A percentile compares a stretch with the other conserved stretches of the same genome.
Evolutionary conservation across 2,113 vertebrate species (phyloP).

Genomic region (Petrocephalus microphthalmus): DNA sequence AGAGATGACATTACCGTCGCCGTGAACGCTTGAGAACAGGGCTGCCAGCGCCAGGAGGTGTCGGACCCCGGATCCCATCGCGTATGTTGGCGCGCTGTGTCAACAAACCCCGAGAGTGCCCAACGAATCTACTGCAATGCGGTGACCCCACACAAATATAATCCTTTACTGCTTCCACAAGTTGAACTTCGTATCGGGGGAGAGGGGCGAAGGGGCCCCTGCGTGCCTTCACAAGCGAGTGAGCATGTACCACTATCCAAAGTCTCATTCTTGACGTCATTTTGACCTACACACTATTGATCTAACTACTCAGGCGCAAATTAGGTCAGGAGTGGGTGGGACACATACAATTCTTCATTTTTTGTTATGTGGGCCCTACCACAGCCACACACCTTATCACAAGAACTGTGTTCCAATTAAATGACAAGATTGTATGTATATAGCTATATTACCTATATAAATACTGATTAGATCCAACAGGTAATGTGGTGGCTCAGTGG

Average conservation of each 20-base stretch:
- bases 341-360: neutral
- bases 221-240: neutral
- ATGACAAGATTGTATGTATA: neutral
- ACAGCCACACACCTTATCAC: neutral
- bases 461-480: neutral
- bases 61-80: slow-evolving; percentile 31
- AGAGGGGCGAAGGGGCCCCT: neutral
- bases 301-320: neutral
- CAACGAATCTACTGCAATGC: neutral
- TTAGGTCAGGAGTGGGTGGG: neutral
- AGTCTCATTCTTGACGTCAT: neutral
- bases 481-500: neutral
- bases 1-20: slow-evolving; percentile 39
- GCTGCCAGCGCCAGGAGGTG: slow-evolving; percentile 30
- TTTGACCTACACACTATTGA: neutral
- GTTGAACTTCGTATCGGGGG: neutral
- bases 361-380: neutral
- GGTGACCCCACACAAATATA: neutral
- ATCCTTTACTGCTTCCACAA: neutral
- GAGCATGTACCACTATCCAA: neutral
- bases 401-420: neutral
- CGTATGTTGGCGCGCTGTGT: neutral
- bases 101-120: neutral
- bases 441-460: neutral
- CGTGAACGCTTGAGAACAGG: slow-evolving; percentile 11